phyloP scores from a whole-genome alignment of 1,140 invertebrate species.

The Drosophila auraria region DNA sequence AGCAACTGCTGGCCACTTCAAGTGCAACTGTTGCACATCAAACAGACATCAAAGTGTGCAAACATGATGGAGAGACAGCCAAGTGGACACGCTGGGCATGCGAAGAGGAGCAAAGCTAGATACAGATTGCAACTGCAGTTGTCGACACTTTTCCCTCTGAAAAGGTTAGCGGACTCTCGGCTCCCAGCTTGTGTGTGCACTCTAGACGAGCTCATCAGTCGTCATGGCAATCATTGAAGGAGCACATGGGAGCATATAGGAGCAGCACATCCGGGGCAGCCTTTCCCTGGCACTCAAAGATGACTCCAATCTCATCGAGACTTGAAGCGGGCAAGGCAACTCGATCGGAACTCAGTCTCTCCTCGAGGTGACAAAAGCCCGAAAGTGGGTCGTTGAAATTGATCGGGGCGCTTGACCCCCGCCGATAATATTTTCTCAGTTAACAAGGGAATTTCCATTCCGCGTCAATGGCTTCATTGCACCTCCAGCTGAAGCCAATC shows the following conservation, averaged over 20 bases:
- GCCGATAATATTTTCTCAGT: slow-evolving; percentile 10
- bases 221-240: slow-evolving; percentile 50
- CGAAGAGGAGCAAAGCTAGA: slow-evolving; percentile 33
- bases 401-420: slow-evolving; percentile 2
- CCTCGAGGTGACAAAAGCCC: slow-evolving; percentile 1
- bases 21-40: slow-evolving; percentile 76
- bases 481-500: slow-evolving; percentile 25
- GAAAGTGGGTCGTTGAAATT: slow-evolving; percentile 31
- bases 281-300: slow-evolving; percentile 53
- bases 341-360: slow-evolving; percentile 33
- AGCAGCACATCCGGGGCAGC: slow-evolving; percentile 52
- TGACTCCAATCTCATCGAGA: slow-evolving; percentile 52
- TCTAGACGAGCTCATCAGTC: slow-evolving; percentile 70
- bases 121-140: slow-evolving; percentile 44
- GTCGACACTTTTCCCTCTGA: slow-evolving; percentile 52
- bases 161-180: slow-evolving; percentile 52
- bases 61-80: slow-evolving; percentile 49
- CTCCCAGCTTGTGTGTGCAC: slow-evolving; percentile 15
- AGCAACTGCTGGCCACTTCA: slow-evolving; percentile 60
- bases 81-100: slow-evolving; percentile 58
- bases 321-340: slow-evolving; percentile 20
- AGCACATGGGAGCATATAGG: slow-evolving; percentile 6
- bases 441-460: slow-evolving; percentile 35
- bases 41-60: slow-evolving; percentile 67
- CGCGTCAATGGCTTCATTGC: slow-evolving; percentile 23